Evolutionary conservation across 1,140 invertebrate species (phyloP).

Genomic region (Drosophila tropicalis): DNA sequence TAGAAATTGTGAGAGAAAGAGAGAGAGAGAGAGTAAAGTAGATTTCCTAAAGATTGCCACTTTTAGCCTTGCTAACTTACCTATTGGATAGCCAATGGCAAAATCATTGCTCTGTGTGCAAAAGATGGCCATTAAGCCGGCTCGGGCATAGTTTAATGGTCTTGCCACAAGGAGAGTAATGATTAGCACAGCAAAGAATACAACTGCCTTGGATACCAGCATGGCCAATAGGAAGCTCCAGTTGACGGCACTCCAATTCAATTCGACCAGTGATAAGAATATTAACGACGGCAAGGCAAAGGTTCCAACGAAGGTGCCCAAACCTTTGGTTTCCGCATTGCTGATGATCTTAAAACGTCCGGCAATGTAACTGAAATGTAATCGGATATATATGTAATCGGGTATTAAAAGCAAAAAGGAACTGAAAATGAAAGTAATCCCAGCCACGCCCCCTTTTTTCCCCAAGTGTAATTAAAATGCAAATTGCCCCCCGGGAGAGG

Average conservation of each 20-base stretch:
- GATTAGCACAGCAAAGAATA: slow-evolving; percentile 93
- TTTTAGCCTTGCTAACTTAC: slow-evolving; percentile 86
- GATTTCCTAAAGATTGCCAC: neutral
- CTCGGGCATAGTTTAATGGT: slow-evolving; percentile 91
- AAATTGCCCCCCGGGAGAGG: slow-evolving; percentile 21
- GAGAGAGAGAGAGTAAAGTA: neutral
- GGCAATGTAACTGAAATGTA: slow-evolving; percentile 91
- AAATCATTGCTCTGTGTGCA: slow-evolving; percentile 99
- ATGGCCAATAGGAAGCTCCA: slow-evolving; percentile 95
- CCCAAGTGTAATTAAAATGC: slow-evolving; percentile 16
- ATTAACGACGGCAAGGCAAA: slow-evolving; percentile 96
- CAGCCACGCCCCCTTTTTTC: slow-evolving; percentile 29
- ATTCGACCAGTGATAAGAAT: slow-evolving; percentile 93
- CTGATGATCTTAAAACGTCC: slow-evolving; percentile 93
- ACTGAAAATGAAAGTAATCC: slow-evolving; percentile 33
- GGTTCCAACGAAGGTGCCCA: slow-evolving; percentile 96
- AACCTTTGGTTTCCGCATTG: slow-evolving; percentile 93
- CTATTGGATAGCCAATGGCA: slow-evolving; percentile 97
- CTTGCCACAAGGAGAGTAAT: slow-evolving; percentile 91
- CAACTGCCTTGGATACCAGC: slow-evolving; percentile 91
- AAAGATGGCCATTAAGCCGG: slow-evolving; percentile 97
- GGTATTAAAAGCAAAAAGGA: slow-evolving; percentile 2
- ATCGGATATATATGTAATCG: slow-evolving; percentile 55
- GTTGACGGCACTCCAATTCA: slow-evolving; percentile 93
- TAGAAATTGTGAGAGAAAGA: slow-evolving; percentile 67